Evolutionary conservation across 2,797 vertebrate species (phyloP).

Genomic region (Gymnoscopelus braueri): DNA sequence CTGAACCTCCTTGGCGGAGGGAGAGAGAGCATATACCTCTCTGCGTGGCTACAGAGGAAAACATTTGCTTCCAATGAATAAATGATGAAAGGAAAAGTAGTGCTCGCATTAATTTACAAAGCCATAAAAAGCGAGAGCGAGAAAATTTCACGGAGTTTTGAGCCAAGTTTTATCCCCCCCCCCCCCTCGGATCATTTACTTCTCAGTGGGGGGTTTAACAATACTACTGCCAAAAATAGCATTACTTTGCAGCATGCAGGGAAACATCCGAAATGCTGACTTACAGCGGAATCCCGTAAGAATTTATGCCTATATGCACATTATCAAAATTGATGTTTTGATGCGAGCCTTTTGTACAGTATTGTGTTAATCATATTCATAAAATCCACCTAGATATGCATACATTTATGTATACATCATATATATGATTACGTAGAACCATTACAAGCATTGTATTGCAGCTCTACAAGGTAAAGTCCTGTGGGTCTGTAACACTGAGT

Average conservation of each 20-base stretch:
- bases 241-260: slow-evolving; percentile 37
- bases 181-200: slow-evolving; percentile 59
- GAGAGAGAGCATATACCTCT: slow-evolving; percentile 20
- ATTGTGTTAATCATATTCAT: too few relatives aligned
- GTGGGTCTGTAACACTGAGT: too few relatives aligned
- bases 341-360: too few relatives aligned
- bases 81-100: slow-evolving; percentile 75
- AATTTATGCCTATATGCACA: neutral
- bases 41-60: slow-evolving; percentile 57
- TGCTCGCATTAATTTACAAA: slow-evolving; percentile 75
- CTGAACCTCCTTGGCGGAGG: slow-evolving; percentile 35
- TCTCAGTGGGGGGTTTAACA: slow-evolving; percentile 48
- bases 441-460: neutral
- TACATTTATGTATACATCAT: neutral
- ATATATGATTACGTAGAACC: neutral
- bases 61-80: slow-evolving; percentile 79
- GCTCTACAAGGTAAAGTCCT: neutral
- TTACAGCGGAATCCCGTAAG: too few relatives aligned
- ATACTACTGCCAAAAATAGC: slow-evolving; percentile 61
- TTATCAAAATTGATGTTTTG: neutral
- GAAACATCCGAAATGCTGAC: slow-evolving; percentile 55
- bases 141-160: slow-evolving; percentile 57
- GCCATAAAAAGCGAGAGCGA: slow-evolving; percentile 47
- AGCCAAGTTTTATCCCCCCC: slow-evolving; percentile 39
- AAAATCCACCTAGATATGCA: neutral